Evolutionary conservation across 2,888 invertebrate genomes (phyloP), one percentile per base, ranked within the genome.

Genomic region (Zaprionus lineosus): DNA sequence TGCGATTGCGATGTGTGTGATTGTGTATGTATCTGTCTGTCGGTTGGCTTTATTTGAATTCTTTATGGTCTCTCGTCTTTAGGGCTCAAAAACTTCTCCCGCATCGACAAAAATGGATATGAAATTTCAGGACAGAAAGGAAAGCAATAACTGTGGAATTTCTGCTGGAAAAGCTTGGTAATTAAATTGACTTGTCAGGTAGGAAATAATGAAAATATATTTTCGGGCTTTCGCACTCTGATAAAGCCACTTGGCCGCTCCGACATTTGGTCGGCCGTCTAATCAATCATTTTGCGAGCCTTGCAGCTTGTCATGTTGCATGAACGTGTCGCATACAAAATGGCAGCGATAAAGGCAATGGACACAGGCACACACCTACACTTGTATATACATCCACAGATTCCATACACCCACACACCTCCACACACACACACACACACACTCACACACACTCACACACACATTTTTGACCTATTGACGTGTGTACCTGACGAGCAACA

Each of bases 341-440:
- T 55, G 55, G 65, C 65, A 70, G 67, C 11, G 46, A 50, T 53
- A 70, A 70, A 53, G 41, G 65, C 26, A 41, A 48, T 40, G n/a
- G n/a, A n/a, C 36, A 55, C 36, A 29, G 8, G n/a, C 24, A 24
- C 24, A 24, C 2, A 2, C 24, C 6, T n/a, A 37, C 5, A 53
- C 26, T 41, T 16, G 29, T 19, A 44, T 44, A 50, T 9, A 40
- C 39, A 31, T 41, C 31, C 36, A 21, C 24, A n/a, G n/a, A n/a
- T n/a, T 46, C 53, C 44, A n/a, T n/a, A n/a, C 36, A 55, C 36
- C 26, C 24, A 24, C 24, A 24, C 24, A 24, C 2, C 4, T n/a
- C 6, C 24, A 37, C 5, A 53, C 26, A 47, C 21, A 36, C 26
- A 44, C 51, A 50, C 12, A 40, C 39, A 31, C 46, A 37, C 36